A percentile compares a stretch with the other conserved stretches of the same genome.
phyloP scores from a whole-genome alignment of 2,113 vertebrate species.

The Corythoichthys haematopterus region DNA sequence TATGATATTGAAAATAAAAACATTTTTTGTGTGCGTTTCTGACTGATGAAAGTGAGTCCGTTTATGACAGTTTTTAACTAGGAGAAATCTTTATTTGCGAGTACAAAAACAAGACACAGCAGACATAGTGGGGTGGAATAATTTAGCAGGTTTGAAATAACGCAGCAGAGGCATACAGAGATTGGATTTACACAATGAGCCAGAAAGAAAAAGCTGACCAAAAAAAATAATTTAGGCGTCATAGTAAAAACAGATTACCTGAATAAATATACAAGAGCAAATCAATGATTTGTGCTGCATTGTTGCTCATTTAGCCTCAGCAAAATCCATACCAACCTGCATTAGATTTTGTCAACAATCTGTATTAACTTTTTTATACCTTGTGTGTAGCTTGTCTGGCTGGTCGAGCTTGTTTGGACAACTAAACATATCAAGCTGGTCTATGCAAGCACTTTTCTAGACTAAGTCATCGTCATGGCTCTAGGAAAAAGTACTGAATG shows the following conservation, averaged over 20 bases:
- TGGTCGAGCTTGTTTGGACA: constrained; percentile 50
- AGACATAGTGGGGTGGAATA: constrained; percentile 80
- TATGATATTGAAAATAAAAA: constrained; percentile 24
- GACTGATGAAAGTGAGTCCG: neutral
- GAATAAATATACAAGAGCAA: constrained; percentile 86
- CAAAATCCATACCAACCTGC: constrained; percentile 12
- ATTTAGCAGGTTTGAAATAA: constrained; percentile 76
- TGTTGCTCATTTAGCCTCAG: constrained; percentile 24
- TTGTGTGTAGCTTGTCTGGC: constrained; percentile 60
- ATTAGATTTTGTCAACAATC: constrained; percentile 11
- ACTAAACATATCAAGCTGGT: constrained; percentile 23
- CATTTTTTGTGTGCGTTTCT: constrained; percentile 9
- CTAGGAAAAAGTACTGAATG: neutral
- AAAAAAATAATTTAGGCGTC: constrained; percentile 86
- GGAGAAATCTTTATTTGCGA: constrained; percentile 87
- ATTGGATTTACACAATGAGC: constrained; percentile 67
- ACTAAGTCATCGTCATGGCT: constrained; percentile 17
- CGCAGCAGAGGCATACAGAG: constrained; percentile 56
- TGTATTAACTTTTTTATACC: constrained; percentile 22
- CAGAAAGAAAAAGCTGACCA: constrained; percentile 70
- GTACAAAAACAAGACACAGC: constrained; percentile 85
- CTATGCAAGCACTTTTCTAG: constrained; percentile 23
- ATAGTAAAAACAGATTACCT: constrained; percentile 63
- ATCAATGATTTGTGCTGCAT: constrained; percentile 58
- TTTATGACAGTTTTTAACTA: constrained; percentile 27